Percentiles rank a stretch among this genome's conserved stretches.
These are phyloP conservation scores for Scartelaos histophorus DNA, from an alignment of 2,113 vertebrate species.

Conservation along the genomic window DNA sequence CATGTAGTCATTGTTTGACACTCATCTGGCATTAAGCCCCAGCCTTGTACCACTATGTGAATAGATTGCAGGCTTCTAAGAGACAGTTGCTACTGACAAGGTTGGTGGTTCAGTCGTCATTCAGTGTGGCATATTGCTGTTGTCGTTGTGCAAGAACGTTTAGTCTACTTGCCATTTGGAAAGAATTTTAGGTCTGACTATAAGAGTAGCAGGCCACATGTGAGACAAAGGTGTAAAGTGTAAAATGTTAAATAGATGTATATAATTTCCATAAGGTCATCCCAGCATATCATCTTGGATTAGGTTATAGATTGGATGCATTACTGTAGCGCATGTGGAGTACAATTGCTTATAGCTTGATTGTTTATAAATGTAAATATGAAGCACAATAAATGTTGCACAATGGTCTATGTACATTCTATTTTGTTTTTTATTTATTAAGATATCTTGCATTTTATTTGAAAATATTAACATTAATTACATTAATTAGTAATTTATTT, in stretches of 20 bases:
- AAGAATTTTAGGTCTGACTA: background rate
- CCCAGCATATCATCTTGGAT: background rate
- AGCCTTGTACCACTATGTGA: constrained; percentile 6
- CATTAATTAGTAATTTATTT: too few species aligned
- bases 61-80: background rate
- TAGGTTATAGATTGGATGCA: background rate
- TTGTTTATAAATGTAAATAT: constrained; percentile 30
- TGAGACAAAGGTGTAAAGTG: background rate
- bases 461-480: background rate
- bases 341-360: background rate
- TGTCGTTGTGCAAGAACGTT: background rate
- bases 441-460: background rate
- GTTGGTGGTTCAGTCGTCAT: background rate
- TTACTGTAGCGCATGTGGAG: background rate
- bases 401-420: background rate
- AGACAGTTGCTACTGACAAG: background rate
- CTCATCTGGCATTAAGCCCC: background rate
- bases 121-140: background rate
- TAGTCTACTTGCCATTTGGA: background rate
- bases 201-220: background rate
- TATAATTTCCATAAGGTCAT: background rate
- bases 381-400: constrained; percentile 46
- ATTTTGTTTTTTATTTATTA: background rate
- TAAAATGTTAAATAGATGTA: background rate
- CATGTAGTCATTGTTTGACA: constrained; percentile 18